A percentile compares a stretch with the other conserved stretches of the same genome.
phyloP scores from a whole-genome alignment of 2,888 invertebrate species.

The Mantis religiosa region DNA sequence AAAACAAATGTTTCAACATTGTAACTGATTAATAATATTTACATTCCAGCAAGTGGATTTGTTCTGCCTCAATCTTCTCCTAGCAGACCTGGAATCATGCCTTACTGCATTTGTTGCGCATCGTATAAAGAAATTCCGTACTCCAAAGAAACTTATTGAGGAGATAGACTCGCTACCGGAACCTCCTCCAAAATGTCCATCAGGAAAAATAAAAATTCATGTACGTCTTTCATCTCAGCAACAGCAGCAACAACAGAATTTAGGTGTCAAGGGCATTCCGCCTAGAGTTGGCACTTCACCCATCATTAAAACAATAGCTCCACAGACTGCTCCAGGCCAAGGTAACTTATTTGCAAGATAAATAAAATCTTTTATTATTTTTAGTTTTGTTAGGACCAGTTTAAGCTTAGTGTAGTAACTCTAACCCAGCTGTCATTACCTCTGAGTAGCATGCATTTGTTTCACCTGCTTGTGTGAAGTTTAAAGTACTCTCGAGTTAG shows the following conservation, averaged over 20 bases:
- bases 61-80: conserved; percentile 57
- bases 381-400: no score
- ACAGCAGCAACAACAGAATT: conserved; percentile 4
- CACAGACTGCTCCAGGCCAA: conserved; percentile 35
- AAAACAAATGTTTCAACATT: no score
- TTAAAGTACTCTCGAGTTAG: no score
- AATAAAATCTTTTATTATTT: no score
- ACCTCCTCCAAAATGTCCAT: conserved; percentile 59
- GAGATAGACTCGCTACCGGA: conserved; percentile 59
- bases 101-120: conserved; percentile 81
- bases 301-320: conserved; percentile 41
- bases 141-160: conserved; percentile 66
- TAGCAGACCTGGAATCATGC: conserved; percentile 63
- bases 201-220: conserved; percentile 61
- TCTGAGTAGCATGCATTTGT: no score
- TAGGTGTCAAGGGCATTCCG: conserved; percentile 28
- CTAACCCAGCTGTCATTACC: no score
- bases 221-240: conserved; percentile 39
- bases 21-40: not conserved
- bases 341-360: conserved; percentile 34
- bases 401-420: no score
- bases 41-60: conserved; percentile 61
- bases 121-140: conserved; percentile 69
- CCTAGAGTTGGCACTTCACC: conserved; percentile 45
- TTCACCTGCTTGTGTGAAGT: no score